Evolutionary conservation across 2,888 invertebrate species (phyloP).

Genomic region (Clunio marinus): DNA sequence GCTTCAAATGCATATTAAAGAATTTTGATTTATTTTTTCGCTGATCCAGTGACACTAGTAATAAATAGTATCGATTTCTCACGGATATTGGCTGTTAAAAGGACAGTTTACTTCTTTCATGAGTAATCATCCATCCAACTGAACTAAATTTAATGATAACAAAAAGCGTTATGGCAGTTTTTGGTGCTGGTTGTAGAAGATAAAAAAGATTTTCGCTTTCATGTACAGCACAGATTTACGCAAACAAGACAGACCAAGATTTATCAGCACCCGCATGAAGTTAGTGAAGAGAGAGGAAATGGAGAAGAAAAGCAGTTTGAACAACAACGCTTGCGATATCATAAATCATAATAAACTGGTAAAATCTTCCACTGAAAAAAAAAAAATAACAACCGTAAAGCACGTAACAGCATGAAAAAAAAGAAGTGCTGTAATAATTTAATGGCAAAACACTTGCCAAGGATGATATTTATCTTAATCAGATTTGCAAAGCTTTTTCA

Average conservation of each 20-base stretch:
- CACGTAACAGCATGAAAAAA: not conserved
- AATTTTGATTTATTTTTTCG: no score
- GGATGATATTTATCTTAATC: constrained; percentile 20
- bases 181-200: not conserved
- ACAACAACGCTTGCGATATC: constrained; percentile 15
- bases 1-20: no score
- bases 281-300: not conserved
- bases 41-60: no score
- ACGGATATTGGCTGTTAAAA: no score
- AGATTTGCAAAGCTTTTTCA: constrained; percentile 6
- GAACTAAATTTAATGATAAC: constrained; percentile 16
- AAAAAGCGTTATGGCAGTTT: not conserved
- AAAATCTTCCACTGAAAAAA: not conserved
- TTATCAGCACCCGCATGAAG: constrained; percentile 15
- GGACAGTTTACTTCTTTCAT: no score
- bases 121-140: no score
- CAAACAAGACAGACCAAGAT: constrained; percentile 17
- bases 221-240: not conserved
- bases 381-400: constrained; percentile 1
- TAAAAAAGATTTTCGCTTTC: not conserved
- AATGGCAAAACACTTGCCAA: constrained; percentile 14
- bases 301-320: not conserved
- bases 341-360: constrained; percentile 26
- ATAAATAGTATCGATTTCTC: no score
- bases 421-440: constrained; percentile 14